phyloP scores from a whole-genome alignment of 2,113 vertebrate species.

The Antechinus flavipes region DNA sequence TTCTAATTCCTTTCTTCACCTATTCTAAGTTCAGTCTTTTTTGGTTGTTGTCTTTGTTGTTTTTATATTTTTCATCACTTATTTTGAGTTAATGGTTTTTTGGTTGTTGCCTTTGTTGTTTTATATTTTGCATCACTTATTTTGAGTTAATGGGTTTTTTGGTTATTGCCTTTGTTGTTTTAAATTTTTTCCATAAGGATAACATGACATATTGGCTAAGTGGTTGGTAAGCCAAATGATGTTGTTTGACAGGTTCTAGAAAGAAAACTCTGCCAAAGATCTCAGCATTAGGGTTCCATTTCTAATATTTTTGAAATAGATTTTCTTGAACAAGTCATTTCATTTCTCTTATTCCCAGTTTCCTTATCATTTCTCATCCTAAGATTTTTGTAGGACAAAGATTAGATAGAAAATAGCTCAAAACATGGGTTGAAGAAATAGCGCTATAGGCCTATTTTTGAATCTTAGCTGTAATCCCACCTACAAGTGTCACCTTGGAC shows the following conservation, averaged over 20 bases:
- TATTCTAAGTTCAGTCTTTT: not conserved
- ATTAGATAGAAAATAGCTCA: not conserved
- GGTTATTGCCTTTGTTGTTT: not conserved
- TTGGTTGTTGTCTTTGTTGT: not conserved
- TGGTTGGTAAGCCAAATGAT: not conserved
- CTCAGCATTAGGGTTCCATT: too few relatives aligned
- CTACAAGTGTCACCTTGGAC: not conserved
- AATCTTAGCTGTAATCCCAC: not conserved
- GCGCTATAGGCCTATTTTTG: not conserved
- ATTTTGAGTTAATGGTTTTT: not conserved
- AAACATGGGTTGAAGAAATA: not conserved
- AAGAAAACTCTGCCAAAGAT: not conserved
- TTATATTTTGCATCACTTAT: constrained; percentile 15
- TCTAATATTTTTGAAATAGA: too few relatives aligned
- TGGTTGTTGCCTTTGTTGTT: not conserved
- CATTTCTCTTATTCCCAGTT: too few relatives aligned
- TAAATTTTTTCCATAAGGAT: not conserved
- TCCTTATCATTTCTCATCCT: not conserved
- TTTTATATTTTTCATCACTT: not conserved
- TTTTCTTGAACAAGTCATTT: too few relatives aligned
- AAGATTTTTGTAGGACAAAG: not conserved
- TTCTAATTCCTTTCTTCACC: constrained; percentile 23
- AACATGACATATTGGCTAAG: not conserved
- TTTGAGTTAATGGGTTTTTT: not conserved
- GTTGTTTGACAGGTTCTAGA: not conserved